Evolutionary conservation across 2,888 invertebrate species (phyloP), one percentile per base, ranked within the genome.

Genomic region (Tenthredo livida): DNA sequence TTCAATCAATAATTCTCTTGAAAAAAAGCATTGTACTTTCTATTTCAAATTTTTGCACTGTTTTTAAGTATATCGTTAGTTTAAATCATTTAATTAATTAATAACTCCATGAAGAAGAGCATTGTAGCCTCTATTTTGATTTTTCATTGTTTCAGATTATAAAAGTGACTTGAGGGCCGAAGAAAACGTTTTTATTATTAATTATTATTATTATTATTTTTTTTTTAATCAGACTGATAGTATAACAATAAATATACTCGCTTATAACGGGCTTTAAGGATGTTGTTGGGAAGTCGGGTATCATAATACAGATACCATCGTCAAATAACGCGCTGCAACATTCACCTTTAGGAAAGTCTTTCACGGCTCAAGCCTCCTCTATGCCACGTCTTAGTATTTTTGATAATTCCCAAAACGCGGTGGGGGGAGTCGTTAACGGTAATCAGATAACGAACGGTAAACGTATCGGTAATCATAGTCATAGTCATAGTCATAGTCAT

Each of bases 231-330:
- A 43, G 91, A 92, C 12, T 80, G 90, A 89, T 50, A 88, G 84
- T 9, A 89, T 91, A 85, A 89, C 90, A 5, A 89, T n/a, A n/a
- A n/a, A n/a, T 92, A 65, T 92, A 91, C 73, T 92, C 92, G 4
- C 91, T 92, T 1, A 86, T 88, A 0, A 87, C 88, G 4, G 87
- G 89, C 15, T 91, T 87, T 83, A 91, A 91, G 84, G 91, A 91
- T 29, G 29, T 29, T 2, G 29, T 37, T 0, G 84, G 85, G 15
- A 92, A 92, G 82, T 89, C 92, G 0, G 90, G 91, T 80, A 86
- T 91, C 17, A 87, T 91, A 67, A 89, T 91, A 40, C 92, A 92
- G 67, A 86, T 92, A n/a, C 90, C 92, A 0, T 89, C 91, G 0
- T 72, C 89, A 33, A 54, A 54, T 6, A 54, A n/a, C n/a, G 15